These are phyloP conservation scores for Pandemis corylana DNA, from an alignment of 2,888 invertebrate species.

Conservation along the genomic window DNA sequence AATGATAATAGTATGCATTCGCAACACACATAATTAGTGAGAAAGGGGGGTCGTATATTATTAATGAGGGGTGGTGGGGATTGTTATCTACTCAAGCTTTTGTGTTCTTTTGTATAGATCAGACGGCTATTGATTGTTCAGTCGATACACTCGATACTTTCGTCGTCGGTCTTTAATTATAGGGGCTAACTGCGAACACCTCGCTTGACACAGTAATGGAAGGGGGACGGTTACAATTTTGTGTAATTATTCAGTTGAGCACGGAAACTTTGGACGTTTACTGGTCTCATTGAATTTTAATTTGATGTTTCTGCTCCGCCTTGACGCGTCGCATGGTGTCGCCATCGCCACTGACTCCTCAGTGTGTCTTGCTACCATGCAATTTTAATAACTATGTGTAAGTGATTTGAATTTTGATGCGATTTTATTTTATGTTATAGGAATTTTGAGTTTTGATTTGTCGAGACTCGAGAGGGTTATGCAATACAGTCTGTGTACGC, in stretches of 20 bases:
- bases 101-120: conserved; percentile 81
- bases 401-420: not conserved
- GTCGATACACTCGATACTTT: conserved; percentile 81
- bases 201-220: conserved; percentile 79
- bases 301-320: conserved; percentile 47
- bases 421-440: not conserved
- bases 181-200: conserved; percentile 79
- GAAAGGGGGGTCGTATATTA: conserved; percentile 77
- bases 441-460: not conserved
- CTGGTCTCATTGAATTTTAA: conserved; percentile 63
- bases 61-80: conserved; percentile 80
- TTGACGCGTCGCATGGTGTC: conserved; percentile 26
- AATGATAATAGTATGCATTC: conserved; percentile 70
- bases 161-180: conserved; percentile 77
- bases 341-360: not conserved
- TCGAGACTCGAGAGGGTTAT: too few species aligned
- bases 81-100: conserved; percentile 83
- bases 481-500: too few species aligned
- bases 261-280: conserved; percentile 68
- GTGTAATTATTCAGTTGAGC: conserved; percentile 77
- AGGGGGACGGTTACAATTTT: conserved; percentile 70
- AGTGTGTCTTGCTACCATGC: not conserved
- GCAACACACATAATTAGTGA: conserved; percentile 85
- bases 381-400: not conserved
- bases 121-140: conserved; percentile 79